These are phyloP conservation scores for Gnathonemus longibarbis DNA, from an alignment of 2,113 vertebrate species.

Conservation along the genomic window DNA sequence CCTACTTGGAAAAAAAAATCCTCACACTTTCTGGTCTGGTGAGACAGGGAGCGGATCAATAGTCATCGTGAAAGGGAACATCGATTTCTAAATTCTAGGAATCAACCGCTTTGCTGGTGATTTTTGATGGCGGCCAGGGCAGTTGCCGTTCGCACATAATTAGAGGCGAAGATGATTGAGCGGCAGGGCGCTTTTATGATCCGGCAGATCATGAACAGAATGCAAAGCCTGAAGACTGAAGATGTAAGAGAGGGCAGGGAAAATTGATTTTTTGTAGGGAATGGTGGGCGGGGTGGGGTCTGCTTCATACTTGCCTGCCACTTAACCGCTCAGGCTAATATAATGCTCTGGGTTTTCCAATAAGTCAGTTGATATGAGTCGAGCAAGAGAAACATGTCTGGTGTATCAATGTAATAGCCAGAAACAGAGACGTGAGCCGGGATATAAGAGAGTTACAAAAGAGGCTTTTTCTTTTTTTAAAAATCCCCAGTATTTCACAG, in stretches of 20 bases:
- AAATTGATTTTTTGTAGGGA: not conserved
- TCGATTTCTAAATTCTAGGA: conserved; percentile 14
- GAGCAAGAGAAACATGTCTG: not conserved
- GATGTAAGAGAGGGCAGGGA: not conserved
- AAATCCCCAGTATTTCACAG: not conserved
- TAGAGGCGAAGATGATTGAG: not conserved
- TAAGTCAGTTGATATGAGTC: not conserved
- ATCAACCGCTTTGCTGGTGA: conserved; percentile 3
- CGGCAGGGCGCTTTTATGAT: not conserved
- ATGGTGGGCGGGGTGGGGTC: not conserved
- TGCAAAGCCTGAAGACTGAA: not conserved
- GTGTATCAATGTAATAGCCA: not conserved
- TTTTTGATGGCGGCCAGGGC: not conserved
- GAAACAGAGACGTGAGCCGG: not conserved
- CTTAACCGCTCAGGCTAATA: not conserved
- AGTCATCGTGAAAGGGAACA: not conserved
- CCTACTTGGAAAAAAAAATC: not conserved
- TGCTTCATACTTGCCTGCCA: not conserved
- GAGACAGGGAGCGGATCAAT: not conserved
- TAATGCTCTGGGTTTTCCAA: conserved; percentile 2
- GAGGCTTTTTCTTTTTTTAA: not conserved
- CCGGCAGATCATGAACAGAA: not conserved
- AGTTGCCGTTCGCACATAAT: not conserved
- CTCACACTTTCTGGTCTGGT: not conserved
- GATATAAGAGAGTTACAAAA: not conserved